Evolutionary conservation across 2,113 vertebrate species (phyloP).

Genomic region (Mystacornis crossleyi): DNA sequence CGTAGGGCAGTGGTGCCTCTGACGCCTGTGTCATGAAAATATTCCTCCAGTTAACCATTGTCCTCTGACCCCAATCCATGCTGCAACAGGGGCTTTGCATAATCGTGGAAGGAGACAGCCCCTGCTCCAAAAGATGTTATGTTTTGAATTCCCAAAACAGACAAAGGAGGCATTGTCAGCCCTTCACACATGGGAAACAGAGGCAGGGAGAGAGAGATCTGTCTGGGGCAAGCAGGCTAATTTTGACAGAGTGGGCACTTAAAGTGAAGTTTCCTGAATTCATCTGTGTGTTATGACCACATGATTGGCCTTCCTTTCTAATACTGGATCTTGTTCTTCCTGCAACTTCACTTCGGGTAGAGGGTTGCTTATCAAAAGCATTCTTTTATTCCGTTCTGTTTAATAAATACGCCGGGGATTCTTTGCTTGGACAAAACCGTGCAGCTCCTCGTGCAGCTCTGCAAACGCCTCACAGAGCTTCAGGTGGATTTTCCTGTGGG

Average conservation of each 20-base stretch:
- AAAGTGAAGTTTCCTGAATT: not conserved
- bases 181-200: not conserved
- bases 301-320: not conserved
- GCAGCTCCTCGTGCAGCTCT: not conserved
- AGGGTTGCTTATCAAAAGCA: not conserved
- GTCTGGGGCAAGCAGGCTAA: not conserved
- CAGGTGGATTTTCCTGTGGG: not conserved
- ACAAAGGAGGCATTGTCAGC: constrained; percentile 45
- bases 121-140: not conserved
- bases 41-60: constrained; percentile 7
- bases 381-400: not conserved
- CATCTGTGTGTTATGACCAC: not conserved
- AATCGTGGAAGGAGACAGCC: not conserved
- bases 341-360: not conserved
- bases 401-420: not conserved
- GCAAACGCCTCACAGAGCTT: not conserved
- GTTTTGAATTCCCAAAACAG: constrained; percentile 5
- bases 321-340: not conserved
- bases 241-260: not conserved
- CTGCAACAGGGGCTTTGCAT: constrained; percentile 31
- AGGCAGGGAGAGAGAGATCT: not conserved
- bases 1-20: not conserved
- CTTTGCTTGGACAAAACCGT: not conserved
- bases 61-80: constrained; percentile 28
- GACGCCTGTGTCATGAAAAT: not conserved